These are phyloP conservation scores for Hemibagrus wyckioides DNA, from an alignment of 2,113 vertebrate species.

Conservation along the genomic window DNA sequence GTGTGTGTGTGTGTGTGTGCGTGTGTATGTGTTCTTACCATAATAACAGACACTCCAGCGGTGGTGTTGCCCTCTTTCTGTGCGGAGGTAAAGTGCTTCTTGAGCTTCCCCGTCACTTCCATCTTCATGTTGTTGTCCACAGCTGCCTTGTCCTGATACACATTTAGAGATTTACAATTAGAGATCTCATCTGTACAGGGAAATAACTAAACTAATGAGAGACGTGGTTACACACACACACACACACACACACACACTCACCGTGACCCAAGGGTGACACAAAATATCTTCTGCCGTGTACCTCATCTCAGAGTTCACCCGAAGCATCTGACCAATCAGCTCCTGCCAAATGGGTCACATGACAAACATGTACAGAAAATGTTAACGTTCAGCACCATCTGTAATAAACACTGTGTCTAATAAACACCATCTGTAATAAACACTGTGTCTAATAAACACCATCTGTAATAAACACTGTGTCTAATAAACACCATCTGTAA, in stretches of 20 bases:
- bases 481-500: no score
- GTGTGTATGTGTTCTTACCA: slow-evolving; percentile 79
- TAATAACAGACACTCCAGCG: slow-evolving; percentile 90
- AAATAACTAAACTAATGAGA: neutral
- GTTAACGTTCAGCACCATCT: neutral
- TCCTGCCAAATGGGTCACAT: slow-evolving; percentile 72
- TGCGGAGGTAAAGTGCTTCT: slow-evolving; percentile 90
- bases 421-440: neutral
- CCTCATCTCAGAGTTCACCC: slow-evolving; percentile 86
- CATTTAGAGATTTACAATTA: slow-evolving; percentile 12
- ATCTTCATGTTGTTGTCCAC: slow-evolving; percentile 92
- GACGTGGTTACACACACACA: slow-evolving; percentile 6
- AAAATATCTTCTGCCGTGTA: slow-evolving; percentile 90
- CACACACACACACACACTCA: slow-evolving; percentile 62
- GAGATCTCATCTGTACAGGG: neutral
- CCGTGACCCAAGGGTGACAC: slow-evolving; percentile 93
- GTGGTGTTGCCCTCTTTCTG: slow-evolving; percentile 85
- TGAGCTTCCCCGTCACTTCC: slow-evolving; percentile 96
- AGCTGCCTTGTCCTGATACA: slow-evolving; percentile 81
- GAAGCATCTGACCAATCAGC: slow-evolving; percentile 92
- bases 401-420: neutral
- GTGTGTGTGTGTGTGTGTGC: slow-evolving; percentile 22
- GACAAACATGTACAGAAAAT: neutral
- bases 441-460: neutral
- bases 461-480: no score